Percentiles rank a stretch among this genome's conserved stretches.
These are phyloP conservation scores for Oncorhynchus clarkii DNA, from an alignment of 2,113 vertebrate genomes.

Conservation along the genomic window DNA sequence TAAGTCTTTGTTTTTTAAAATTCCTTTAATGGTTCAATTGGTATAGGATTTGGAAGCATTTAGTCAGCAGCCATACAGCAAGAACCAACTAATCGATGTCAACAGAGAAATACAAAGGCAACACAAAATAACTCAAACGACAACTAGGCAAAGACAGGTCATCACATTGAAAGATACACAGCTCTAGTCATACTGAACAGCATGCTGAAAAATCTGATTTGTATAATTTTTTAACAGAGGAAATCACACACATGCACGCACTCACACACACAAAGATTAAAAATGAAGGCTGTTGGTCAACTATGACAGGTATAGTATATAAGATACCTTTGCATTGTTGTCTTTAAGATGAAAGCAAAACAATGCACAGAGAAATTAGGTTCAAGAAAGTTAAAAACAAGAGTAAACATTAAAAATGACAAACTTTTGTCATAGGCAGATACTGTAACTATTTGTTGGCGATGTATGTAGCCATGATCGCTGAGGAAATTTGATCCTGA, in stretches of 20 bases:
- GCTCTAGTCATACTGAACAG: slow-evolving; percentile 54
- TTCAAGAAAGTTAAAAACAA: slow-evolving; percentile 63
- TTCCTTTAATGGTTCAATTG: slow-evolving; percentile 77
- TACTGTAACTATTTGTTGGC: slow-evolving; percentile 48
- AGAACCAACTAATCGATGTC: slow-evolving; percentile 55
- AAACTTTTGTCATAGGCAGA: slow-evolving; percentile 49
- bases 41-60: slow-evolving; percentile 79
- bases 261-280: slow-evolving; percentile 28
- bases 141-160: slow-evolving; percentile 56
- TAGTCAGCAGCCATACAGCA: slow-evolving; percentile 67
- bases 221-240: slow-evolving; percentile 32
- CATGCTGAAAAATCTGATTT: slow-evolving; percentile 59
- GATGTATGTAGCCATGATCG: slow-evolving; percentile 50
- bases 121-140: slow-evolving; percentile 34
- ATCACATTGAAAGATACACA: slow-evolving; percentile 71
- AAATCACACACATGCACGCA: slow-evolving; percentile 13
- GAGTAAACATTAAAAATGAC: slow-evolving; percentile 63
- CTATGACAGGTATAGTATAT: slow-evolving; percentile 56
- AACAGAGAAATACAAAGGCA: slow-evolving; percentile 55
- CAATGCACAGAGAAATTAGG: slow-evolving; percentile 72
- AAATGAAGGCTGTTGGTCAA: slow-evolving; percentile 50
- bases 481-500: slow-evolving; percentile 61
- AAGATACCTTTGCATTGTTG: slow-evolving; percentile 57
- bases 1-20: slow-evolving; percentile 58
- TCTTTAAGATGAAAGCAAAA: slow-evolving; percentile 34